Conservation (phyloP, 2,888 invertebrate species). For the Melinaea marsaeus region DNA sequence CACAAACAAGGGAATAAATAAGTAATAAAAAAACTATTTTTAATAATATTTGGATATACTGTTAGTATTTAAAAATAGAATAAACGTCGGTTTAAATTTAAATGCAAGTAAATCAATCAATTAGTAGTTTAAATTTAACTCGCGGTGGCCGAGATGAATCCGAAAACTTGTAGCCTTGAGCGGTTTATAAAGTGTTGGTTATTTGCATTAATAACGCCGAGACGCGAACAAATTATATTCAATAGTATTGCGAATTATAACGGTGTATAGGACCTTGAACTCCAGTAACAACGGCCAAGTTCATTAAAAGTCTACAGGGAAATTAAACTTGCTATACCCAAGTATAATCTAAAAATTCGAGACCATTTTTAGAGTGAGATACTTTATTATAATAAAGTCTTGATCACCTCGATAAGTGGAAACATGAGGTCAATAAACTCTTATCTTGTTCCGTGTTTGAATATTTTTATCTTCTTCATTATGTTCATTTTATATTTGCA, state of each 20-base stretch:
- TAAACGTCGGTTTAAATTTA: not conserved
- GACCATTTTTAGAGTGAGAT: not conserved
- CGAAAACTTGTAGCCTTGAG: not conserved
- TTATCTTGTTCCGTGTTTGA: constrained; percentile 51
- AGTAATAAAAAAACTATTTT: too few relatives aligned
- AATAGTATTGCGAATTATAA: constrained; percentile 25
- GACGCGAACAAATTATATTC: constrained; percentile 23
- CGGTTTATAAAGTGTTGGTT: not conserved
- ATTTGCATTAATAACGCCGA: constrained; percentile 28
- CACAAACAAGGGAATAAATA: too few relatives aligned
- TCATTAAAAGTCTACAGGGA: constrained; percentile 5
- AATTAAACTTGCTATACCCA: not conserved
- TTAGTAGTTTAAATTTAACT: constrained; percentile 8
- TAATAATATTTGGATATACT: not conserved
- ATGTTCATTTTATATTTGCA: too few relatives aligned
- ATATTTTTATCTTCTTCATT: constrained; percentile 13
- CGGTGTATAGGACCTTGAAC: constrained; percentile 34
- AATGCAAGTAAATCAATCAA: constrained; percentile 2
- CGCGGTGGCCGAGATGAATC: constrained; percentile 1
- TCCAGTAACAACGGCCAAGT: constrained; percentile 5
- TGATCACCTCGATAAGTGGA: not conserved
- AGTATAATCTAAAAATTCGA: not conserved
- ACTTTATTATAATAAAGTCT: not conserved
- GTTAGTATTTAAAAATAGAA: too few relatives aligned
- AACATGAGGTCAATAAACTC: constrained; percentile 48